A percentile compares a stretch with the other conserved stretches of the same genome.
Conservation (phyloP, 2,113 vertebrate species). For the Cottus gobio region DNA sequence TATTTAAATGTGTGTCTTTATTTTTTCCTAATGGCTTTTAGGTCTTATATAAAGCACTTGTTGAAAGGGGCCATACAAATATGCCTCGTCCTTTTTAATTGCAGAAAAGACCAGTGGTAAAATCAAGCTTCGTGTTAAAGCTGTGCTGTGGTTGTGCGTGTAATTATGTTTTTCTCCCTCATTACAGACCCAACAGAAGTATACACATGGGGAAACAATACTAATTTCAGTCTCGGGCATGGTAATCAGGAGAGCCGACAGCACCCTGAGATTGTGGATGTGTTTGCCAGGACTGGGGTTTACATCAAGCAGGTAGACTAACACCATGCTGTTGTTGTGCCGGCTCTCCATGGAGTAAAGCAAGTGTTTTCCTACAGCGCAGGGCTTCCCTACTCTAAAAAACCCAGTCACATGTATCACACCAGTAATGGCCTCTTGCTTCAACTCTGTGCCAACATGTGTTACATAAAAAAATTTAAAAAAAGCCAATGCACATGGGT, state of each 20-base stretch:
- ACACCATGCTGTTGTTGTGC: slow-evolving; percentile 10
- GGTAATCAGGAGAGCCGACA: slow-evolving; percentile 94
- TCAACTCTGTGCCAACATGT: slow-evolving; percentile 37
- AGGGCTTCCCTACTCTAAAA: slow-evolving; percentile 45
- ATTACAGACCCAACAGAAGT: slow-evolving; percentile 93
- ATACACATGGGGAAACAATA: slow-evolving; percentile 97
- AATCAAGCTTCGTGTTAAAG: neutral
- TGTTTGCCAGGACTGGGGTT: slow-evolving; percentile 91
- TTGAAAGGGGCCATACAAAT: neutral
- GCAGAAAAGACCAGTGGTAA: neutral
- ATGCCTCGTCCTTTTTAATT: neutral
- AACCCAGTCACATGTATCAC: slow-evolving; percentile 8
- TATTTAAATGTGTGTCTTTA: neutral
- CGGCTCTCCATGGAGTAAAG: slow-evolving; percentile 18
- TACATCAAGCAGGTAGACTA: slow-evolving; percentile 94
- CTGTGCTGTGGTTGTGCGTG: slow-evolving; percentile 2
- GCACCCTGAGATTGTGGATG: slow-evolving; percentile 94
- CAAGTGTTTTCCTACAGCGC: slow-evolving; percentile 24
- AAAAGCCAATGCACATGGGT: slow-evolving; percentile 22
- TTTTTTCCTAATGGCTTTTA: neutral
- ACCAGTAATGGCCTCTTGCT: slow-evolving; percentile 18
- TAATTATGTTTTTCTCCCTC: slow-evolving; percentile 50
- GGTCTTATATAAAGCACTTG: neutral
- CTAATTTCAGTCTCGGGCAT: slow-evolving; percentile 96
- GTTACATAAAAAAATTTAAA: slow-evolving; percentile 14